Evolutionary conservation across 2,797 vertebrate genomes (phyloP).

Genomic region (Coracias cyanogaster): DNA sequence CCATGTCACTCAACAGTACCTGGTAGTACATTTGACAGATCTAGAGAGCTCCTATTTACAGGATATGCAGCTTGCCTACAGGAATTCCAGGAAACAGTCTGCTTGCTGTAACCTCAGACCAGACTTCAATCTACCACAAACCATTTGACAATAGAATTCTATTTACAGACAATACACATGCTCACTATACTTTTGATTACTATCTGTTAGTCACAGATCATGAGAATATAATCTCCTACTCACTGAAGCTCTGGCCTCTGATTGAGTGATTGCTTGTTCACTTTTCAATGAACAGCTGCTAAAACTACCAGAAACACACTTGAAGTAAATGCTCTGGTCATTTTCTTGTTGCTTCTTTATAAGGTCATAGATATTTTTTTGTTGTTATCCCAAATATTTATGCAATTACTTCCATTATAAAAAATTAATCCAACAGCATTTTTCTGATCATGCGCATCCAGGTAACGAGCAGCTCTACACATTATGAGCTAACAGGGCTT

Average conservation of each 20-base stretch:
- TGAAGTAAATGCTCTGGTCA: not conserved
- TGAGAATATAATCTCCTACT: not conserved
- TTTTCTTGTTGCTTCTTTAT: not conserved
- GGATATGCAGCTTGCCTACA: conserved; percentile 28
- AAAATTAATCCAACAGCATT: not conserved
- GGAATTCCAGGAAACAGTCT: conserved; percentile 49
- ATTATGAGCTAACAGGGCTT: not conserved
- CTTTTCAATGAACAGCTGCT: conserved; percentile 16
- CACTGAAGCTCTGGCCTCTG: not conserved
- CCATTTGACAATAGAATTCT: not conserved
- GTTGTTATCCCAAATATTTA: not conserved
- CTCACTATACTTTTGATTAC: conserved; percentile 1
- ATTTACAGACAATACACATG: not conserved
- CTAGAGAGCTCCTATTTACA: conserved; percentile 28
- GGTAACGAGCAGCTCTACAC: not conserved
- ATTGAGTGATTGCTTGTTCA: not conserved
- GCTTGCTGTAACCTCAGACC: conserved; percentile 29
- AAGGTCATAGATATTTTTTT: not conserved
- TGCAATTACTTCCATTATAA: not conserved
- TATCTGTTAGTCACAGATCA: not conserved
- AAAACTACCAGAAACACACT: not conserved
- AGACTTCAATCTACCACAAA: conserved; percentile 26
- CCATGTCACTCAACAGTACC: not conserved
- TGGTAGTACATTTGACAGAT: not conserved
- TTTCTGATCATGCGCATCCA: not conserved